Evolutionary conservation across 2,797 vertebrate species (phyloP), one percentile per base, ranked within the genome.

Genomic region (Micropoecilia bifurca): DNA sequence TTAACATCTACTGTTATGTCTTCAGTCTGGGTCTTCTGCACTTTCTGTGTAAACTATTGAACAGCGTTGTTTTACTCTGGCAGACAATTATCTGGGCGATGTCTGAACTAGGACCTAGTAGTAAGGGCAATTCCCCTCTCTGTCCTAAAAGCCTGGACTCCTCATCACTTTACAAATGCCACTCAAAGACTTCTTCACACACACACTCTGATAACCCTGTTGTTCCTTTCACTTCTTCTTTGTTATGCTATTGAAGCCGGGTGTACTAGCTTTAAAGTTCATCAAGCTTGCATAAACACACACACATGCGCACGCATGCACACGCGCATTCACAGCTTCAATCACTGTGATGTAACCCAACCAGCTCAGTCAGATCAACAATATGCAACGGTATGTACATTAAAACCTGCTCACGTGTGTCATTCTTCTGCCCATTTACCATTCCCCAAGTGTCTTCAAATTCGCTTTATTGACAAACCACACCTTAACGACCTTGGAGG

Each of bases 81-180:
- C 83, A 93, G 88, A 93, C 94, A 95, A 93, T 95, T 95, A 94
- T 92, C 91, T 91, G 73, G 81, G 78, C 92, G 88, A 85, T 80
- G 86, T 78, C 80, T 81, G 80, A 78, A 85, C 79, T 78, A 85
- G 85, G 75, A 88, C 80, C 82, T 76, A 76, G 87, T 88, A 88
- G 89, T 88, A 84, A 78, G 71, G 53, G 92, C 89, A 90, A 81
- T 90, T 88, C 83, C 77, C 88, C 28, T 66, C 48, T 74, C 75
- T 80, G 82, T 87, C 86, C 87, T 86, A 90, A 89, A 90, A 81
- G 83, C 84, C 86, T 77, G 75, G 79, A 73, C 75, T 89, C 79
- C 55, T 81, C 75, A 63, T 88, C 91, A 81, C 85, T 81, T 74
- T 84, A 61, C 78, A 88, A 79, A 75, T 85, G 74, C 39, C 48